Evolutionary conservation across 2,797 vertebrate species (phyloP).

Genomic region (Lepilemur ruficaudatus): DNA sequence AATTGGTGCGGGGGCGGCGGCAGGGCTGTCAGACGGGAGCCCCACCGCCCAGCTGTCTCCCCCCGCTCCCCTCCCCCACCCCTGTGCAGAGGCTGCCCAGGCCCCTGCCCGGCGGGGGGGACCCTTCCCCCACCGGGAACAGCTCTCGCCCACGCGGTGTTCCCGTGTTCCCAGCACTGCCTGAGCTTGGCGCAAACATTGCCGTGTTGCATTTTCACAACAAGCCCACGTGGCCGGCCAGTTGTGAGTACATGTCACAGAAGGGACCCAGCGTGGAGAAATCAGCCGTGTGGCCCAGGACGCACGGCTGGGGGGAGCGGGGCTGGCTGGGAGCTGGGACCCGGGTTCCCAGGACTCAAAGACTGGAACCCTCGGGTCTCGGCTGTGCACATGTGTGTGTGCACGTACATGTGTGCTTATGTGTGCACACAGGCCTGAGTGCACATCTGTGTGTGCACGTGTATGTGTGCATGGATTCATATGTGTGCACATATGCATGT

Average conservation of each 20-base stretch:
- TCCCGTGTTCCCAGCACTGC: rapidly evolving
- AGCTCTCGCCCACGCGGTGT: neutral
- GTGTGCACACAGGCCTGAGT: neutral
- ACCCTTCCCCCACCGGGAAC: neutral
- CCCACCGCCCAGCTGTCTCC: neutral
- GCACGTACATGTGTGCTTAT: neutral
- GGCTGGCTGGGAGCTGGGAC: neutral
- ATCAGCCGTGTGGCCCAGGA: rapidly evolving
- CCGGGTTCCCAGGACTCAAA: neutral
- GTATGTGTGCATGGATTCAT: neutral
- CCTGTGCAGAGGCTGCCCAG: neutral
- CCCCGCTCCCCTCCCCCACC: neutral
- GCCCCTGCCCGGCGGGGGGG: too few species aligned
- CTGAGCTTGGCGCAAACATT: neutral
- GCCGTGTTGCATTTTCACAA: rapidly evolving
- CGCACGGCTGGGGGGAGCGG: rapidly evolving
- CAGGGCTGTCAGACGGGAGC: neutral
- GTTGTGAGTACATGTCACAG: neutral
- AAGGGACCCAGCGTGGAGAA: neutral
- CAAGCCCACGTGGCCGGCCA: neutral
- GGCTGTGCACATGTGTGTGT: neutral
- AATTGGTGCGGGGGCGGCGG: conserved; percentile 27
- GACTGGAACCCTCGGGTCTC: neutral
- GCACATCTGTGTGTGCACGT: rapidly evolving
- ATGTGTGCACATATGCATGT: neutral